A percentile compares a stretch with the other conserved stretches of the same genome.
Evolutionary conservation across 1,140 invertebrate genomes (phyloP).

Genomic region (Ctenoplectra terminalis): DNA sequence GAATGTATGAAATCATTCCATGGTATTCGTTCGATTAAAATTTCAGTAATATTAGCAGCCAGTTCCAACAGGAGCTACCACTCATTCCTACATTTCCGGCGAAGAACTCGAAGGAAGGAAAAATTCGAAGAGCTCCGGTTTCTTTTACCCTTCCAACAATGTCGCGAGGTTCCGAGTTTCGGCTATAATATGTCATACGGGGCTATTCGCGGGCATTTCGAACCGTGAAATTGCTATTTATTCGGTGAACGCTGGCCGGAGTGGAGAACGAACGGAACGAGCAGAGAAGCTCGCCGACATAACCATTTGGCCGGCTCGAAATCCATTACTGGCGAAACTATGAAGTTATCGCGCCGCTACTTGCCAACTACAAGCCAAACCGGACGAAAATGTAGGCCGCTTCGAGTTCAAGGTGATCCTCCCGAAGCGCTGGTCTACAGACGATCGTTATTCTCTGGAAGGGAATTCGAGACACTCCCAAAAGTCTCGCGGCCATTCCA

Average conservation of each 20-base stretch:
- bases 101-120: too few relatives aligned
- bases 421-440: background rate
- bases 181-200: constrained; percentile 53
- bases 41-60: too few relatives aligned
- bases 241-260: constrained; percentile 43
- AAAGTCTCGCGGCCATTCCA: background rate
- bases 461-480: background rate
- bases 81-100: background rate
- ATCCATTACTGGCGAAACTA: constrained; percentile 66
- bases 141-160: constrained; percentile 32
- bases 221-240: constrained; percentile 66
- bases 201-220: constrained; percentile 50
- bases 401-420: constrained; percentile 26
- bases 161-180: constrained; percentile 47
- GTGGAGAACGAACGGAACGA: constrained; percentile 24
- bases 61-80: background rate
- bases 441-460: constrained; percentile 15
- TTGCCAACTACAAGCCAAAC: constrained; percentile 55
- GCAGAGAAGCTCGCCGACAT: constrained; percentile 41
- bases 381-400: constrained; percentile 48
- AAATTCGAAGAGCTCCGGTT: background rate
- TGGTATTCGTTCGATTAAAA: background rate
- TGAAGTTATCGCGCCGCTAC: constrained; percentile 60
- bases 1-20: background rate
- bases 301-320: constrained; percentile 69